A percentile compares a stretch with the other conserved stretches of the same genome.
phyloP scores from a whole-genome alignment of 1,140 invertebrate genomes.

The Coelopa frigida region DNA sequence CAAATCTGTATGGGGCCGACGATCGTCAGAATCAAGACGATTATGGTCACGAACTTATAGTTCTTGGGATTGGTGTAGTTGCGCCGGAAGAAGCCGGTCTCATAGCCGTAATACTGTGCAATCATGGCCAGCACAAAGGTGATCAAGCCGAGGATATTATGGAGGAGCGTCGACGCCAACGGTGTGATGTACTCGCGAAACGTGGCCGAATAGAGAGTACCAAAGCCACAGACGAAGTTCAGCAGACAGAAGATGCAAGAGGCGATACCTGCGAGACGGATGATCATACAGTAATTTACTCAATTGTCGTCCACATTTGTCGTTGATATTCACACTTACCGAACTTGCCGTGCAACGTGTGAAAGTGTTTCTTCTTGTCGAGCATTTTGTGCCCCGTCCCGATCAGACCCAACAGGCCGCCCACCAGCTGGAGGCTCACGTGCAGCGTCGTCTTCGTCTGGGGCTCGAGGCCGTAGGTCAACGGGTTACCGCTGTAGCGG shows the following conservation, averaged over 20 bases:
- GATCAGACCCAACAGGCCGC: conserved; percentile 12
- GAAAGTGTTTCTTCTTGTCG: conserved; percentile 12
- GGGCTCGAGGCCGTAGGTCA: not conserved
- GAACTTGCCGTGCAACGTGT: conserved; percentile 11
- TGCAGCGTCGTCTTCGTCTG: conserved; percentile 9
- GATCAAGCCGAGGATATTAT: no score
- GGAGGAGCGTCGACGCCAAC: conserved; percentile 19
- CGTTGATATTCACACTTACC: conserved; percentile 5
- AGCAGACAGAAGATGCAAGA: conserved; percentile 21
- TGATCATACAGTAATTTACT: not conserved
- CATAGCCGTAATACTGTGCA: conserved; percentile 36
- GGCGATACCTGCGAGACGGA: conserved; percentile 9
- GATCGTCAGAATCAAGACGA: conserved; percentile 4
- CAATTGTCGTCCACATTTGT: not conserved
- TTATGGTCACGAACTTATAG: conserved; percentile 11
- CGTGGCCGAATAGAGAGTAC: conserved; percentile 19
- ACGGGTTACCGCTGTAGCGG: conserved; percentile 11
- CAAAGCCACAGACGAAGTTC: conserved; percentile 16
- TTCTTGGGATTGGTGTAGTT: conserved; percentile 21
- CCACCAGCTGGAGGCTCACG: conserved; percentile 7
- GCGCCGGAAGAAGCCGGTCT: conserved; percentile 33
- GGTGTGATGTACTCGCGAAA: conserved; percentile 13
- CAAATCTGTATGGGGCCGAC: conserved; percentile 8
- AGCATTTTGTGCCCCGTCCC: conserved; percentile 11
- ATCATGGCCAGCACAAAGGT: conserved; percentile 31